Conservation (phyloP, 1,140 invertebrate genomes). For the Aricia agestis region DNA sequence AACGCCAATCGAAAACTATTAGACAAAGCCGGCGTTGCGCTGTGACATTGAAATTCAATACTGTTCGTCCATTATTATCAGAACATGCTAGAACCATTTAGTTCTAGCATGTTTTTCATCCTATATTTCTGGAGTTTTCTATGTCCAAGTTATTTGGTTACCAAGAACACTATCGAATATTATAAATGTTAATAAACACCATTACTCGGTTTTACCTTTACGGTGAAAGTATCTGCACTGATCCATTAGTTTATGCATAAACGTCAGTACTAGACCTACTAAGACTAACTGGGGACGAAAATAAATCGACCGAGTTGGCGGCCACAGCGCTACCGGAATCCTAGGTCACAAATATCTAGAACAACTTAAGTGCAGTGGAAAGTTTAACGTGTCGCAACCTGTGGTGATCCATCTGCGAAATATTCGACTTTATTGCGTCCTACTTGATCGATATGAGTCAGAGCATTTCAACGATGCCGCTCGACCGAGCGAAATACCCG, state of each 20-base stretch:
- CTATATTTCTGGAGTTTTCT: no score
- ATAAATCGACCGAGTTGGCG: conserved; percentile 57
- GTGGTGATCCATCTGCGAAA: neutral
- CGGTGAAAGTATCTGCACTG: neutral
- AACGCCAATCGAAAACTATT: conserved; percentile 20
- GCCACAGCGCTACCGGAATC: conserved; percentile 35
- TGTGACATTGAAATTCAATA: neutral
- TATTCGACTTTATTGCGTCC: neutral
- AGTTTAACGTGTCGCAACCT: neutral
- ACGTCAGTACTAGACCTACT: conserved; percentile 29
- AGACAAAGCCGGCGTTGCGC: neutral
- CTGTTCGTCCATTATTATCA: neutral
- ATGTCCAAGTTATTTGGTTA: no score
- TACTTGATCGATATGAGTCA: conserved; percentile 11
- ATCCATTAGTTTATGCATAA: neutral
- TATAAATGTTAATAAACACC: no score
- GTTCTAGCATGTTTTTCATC: no score
- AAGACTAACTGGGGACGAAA: conserved; percentile 44
- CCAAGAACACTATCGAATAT: no score
- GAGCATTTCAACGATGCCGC: neutral
- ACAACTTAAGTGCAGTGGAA: conserved; percentile 18
- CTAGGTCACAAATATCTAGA: conserved; percentile 24
- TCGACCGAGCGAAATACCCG: neutral
- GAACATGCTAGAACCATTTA: no score
- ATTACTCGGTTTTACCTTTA: neutral